A percentile compares a stretch with the other conserved stretches of the same genome.
Conservation (phyloP, 2,797 vertebrate species). For the Gallinago solitaria region DNA sequence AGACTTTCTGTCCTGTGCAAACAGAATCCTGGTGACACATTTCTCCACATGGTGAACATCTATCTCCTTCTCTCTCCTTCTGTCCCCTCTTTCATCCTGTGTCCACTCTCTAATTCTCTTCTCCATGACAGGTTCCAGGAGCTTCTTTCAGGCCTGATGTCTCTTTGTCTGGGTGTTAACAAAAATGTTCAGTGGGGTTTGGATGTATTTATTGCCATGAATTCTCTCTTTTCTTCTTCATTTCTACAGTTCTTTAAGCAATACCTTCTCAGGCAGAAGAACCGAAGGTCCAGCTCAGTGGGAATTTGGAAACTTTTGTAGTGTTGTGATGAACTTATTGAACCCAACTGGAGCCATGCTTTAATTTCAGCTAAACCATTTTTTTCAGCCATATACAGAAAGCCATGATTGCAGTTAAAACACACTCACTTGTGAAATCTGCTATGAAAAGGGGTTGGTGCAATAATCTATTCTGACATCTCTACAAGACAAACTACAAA, state of each 20-base stretch:
- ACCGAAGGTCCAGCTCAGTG: background rate
- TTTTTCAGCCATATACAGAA: background rate
- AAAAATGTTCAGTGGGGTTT: background rate
- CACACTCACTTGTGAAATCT: background rate
- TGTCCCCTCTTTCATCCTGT: background rate
- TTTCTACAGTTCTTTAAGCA: background rate
- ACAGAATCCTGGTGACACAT: background rate
- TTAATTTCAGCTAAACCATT: background rate
- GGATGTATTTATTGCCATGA: background rate
- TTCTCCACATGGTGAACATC: background rate
- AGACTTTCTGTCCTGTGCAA: background rate
- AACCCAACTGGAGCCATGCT: background rate
- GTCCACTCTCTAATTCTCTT: background rate
- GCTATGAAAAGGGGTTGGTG: background rate
- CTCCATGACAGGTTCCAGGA: background rate
- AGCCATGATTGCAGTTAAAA: background rate
- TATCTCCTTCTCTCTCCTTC: background rate
- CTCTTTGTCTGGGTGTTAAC: background rate
- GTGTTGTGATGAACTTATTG: background rate
- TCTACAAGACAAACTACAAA: background rate
- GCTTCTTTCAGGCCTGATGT: background rate
- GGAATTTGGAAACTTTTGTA: background rate
- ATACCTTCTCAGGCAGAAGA: background rate
- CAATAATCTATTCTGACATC: background rate
- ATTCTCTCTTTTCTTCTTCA: background rate